A percentile compares a stretch with the other conserved stretches of the same genome.
Conservation (phyloP, 1,140 invertebrate species). For the Anastatus disparis region DNA sequence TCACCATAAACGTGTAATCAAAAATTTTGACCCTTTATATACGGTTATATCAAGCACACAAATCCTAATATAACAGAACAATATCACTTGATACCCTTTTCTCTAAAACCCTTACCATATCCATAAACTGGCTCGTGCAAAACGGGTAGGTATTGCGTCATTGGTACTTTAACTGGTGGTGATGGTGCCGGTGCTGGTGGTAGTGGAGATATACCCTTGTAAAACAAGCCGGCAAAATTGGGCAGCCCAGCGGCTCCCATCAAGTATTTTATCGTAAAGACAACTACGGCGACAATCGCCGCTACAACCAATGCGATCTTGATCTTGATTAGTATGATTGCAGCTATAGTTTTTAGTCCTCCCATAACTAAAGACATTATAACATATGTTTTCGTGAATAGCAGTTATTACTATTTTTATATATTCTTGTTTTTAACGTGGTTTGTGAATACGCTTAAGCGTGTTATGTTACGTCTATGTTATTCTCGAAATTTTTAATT, state of each 20-base stretch:
- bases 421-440: too few species aligned
- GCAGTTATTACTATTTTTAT: too few species aligned
- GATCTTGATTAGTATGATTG: slow-evolving; percentile 52
- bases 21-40: too few species aligned
- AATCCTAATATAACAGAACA: too few species aligned
- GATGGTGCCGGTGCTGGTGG: background rate
- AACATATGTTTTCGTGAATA: too few species aligned
- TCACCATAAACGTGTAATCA: too few species aligned
- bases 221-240: background rate
- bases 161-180: background rate
- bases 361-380: slow-evolving; percentile 50
- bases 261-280: slow-evolving; percentile 45
- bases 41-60: too few species aligned
- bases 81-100: too few species aligned
- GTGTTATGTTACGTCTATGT: too few species aligned
- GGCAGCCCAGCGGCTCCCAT: background rate
- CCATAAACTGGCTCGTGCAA: slow-evolving; percentile 15
- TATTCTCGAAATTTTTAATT: too few species aligned
- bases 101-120: slow-evolving; percentile 25
- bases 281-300: slow-evolving; percentile 47
- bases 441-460: too few species aligned
- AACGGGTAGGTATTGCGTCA: background rate
- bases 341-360: slow-evolving; percentile 50
- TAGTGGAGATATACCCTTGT: slow-evolving; percentile 2
- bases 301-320: slow-evolving; percentile 50